Evolutionary conservation across 2,797 vertebrate species (phyloP).

Genomic region (Cynopterus sphinx): DNA sequence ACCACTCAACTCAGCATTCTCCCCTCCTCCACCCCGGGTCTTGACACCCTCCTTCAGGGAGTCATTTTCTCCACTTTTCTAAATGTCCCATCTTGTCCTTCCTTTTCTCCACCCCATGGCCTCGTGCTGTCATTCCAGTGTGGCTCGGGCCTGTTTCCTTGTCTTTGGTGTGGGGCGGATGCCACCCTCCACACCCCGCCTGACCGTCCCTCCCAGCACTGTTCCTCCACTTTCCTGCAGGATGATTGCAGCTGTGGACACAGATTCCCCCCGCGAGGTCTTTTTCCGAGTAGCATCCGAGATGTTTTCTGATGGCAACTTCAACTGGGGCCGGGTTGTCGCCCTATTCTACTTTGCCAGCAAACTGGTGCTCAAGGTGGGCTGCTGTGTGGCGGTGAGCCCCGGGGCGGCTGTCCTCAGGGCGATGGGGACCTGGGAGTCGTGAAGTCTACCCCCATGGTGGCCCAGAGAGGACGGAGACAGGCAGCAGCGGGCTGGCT

Average conservation of each 20-base stretch:
- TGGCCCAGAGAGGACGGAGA: neutral
- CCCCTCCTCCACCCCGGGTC: neutral
- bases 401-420: neutral
- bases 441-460: too few relatives aligned
- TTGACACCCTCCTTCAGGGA: neutral
- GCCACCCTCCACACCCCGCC: too few relatives aligned
- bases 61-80: neutral
- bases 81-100: neutral
- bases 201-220: neutral
- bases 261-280: conserved; percentile 88
- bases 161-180: neutral
- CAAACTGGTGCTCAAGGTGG: conserved; percentile 92
- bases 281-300: conserved; percentile 93
- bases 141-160: neutral
- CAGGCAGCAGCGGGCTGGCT: neutral
- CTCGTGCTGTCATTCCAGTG: neutral
- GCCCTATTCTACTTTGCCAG: conserved; percentile 96
- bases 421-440: neutral
- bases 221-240: conserved; percentile 77
- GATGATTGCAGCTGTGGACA: conserved; percentile 90
- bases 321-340: conserved; percentile 97
- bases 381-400: neutral
- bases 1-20: neutral
- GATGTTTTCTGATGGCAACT: conserved; percentile 94
- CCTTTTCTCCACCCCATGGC: neutral